Conservation (phyloP, 2,797 vertebrate genomes). For the Cryptoprocta ferox region DNA sequence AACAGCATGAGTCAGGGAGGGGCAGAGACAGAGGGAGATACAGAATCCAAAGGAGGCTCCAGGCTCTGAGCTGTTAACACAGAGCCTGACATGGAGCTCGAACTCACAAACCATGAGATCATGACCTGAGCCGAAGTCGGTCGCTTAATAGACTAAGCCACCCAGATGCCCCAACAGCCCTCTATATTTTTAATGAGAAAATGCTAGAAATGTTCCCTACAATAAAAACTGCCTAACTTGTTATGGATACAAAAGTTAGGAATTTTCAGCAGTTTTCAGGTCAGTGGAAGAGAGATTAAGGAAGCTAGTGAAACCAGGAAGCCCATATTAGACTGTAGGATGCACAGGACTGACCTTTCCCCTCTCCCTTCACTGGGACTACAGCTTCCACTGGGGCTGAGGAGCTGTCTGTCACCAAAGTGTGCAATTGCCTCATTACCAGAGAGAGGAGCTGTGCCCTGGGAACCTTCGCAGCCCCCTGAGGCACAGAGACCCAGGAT, state of each 20-base stretch:
- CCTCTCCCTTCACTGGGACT: neutral
- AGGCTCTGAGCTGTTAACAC: too few relatives aligned
- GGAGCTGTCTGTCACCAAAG: constrained; percentile 68
- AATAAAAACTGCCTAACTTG: neutral
- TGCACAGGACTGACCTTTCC: neutral
- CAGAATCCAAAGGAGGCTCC: too few relatives aligned
- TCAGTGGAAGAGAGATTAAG: neutral
- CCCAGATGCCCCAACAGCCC: too few relatives aligned
- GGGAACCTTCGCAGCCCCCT: constrained; percentile 64
- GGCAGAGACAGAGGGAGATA: too few relatives aligned
- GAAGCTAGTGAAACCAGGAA: neutral
- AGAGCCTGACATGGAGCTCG: too few relatives aligned
- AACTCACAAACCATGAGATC: too few relatives aligned
- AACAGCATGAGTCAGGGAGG: too few relatives aligned
- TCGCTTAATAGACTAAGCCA: too few relatives aligned
- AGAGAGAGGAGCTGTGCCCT: constrained; percentile 52
- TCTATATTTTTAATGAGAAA: constrained; percentile 17
- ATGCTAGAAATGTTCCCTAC: neutral
- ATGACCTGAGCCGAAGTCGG: too few relatives aligned
- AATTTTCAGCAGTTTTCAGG: neutral
- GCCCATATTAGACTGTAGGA: neutral
- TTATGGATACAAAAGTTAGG: neutral
- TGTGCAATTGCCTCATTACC: constrained; percentile 68
- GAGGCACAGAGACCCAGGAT: constrained; percentile 73
- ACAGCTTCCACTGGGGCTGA: neutral